Percentiles rank a stretch among this genome's conserved stretches.
phyloP scores from a whole-genome alignment of 2,888 invertebrate species.

The Proisotoma minuta region DNA sequence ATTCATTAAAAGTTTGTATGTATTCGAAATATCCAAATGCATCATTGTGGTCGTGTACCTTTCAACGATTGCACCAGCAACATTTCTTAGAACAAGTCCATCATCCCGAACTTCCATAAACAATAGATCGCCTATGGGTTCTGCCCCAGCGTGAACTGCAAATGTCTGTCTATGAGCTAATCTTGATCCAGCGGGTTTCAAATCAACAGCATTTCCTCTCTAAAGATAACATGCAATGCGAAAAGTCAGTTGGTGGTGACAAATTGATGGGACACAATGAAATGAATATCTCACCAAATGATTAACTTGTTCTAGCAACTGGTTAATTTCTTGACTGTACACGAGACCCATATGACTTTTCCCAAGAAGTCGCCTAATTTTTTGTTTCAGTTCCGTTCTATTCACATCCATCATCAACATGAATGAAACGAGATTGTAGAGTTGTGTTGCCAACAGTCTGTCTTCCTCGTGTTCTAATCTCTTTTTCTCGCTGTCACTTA shows the following conservation, averaged over 20 bases:
- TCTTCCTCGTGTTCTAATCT: constrained; percentile 97
- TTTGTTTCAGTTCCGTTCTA: constrained; percentile 76
- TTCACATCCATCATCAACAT: constrained; percentile 87
- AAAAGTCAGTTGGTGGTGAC: no score
- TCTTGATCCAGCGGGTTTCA: constrained; percentile 92
- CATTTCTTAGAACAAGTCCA: constrained; percentile 76
- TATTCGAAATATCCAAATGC: neutral
- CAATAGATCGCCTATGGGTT: constrained; percentile 79
- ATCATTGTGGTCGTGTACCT: constrained; percentile 40
- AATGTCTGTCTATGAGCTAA: constrained; percentile 95
- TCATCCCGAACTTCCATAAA: constrained; percentile 96
- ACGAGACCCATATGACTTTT: constrained; percentile 97
- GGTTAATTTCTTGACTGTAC: constrained; percentile 96
- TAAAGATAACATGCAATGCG: no score
- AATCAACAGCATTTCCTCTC: constrained; percentile 96
- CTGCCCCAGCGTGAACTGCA: constrained; percentile 93
- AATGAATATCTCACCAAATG: constrained; percentile 67
- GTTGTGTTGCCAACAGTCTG: constrained; percentile 83
- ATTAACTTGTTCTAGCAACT: constrained; percentile 87
- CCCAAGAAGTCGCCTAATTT: constrained; percentile 85
- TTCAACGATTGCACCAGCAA: constrained; percentile 79
- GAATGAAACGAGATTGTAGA: constrained; percentile 94
- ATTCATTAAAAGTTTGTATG: neutral
- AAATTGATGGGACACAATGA: no score
- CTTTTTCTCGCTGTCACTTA: constrained; percentile 88